phyloP scores from a whole-genome alignment of 2,888 invertebrate genomes.

The Xestoiulus laeticollis region DNA sequence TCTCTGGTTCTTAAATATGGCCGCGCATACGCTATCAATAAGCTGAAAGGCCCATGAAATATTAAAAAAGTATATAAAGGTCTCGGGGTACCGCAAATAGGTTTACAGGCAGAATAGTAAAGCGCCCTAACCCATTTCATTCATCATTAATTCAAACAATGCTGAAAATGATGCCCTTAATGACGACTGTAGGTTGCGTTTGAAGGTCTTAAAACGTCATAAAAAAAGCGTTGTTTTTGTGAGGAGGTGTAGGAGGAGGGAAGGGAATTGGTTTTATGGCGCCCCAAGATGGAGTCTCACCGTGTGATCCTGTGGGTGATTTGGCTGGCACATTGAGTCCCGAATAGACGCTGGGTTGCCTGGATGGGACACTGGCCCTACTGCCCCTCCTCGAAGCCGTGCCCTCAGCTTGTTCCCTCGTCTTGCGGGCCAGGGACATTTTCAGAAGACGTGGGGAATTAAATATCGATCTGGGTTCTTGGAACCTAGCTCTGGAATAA shows the following conservation, averaged over 20 bases:
- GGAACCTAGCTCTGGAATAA: conserved; percentile 81
- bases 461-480: conserved; percentile 90
- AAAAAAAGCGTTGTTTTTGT: neutral
- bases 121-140: neutral
- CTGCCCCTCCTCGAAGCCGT: conserved; percentile 46
- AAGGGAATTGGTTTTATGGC: neutral
- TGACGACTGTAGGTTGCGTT: neutral
- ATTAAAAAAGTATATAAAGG: neutral
- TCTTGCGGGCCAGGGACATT: conserved; percentile 63
- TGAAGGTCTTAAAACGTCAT: neutral
- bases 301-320: conserved; percentile 54
- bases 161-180: neutral
- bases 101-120: too few relatives aligned
- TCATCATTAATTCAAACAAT: conserved; percentile 3
- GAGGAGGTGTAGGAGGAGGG: neutral
- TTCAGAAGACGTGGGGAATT: conserved; percentile 94
- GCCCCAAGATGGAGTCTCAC: neutral
- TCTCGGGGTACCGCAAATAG: neutral
- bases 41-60: neutral
- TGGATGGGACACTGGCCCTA: conserved; percentile 52
- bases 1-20: too few relatives aligned
- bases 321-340: conserved; percentile 55
- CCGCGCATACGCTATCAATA: neutral
- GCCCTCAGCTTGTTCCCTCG: conserved; percentile 50
- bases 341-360: conserved; percentile 55